Base-by-base conservation (phyloP, 2,888 invertebrate genomes). In the Helobdella robusta region DNA sequence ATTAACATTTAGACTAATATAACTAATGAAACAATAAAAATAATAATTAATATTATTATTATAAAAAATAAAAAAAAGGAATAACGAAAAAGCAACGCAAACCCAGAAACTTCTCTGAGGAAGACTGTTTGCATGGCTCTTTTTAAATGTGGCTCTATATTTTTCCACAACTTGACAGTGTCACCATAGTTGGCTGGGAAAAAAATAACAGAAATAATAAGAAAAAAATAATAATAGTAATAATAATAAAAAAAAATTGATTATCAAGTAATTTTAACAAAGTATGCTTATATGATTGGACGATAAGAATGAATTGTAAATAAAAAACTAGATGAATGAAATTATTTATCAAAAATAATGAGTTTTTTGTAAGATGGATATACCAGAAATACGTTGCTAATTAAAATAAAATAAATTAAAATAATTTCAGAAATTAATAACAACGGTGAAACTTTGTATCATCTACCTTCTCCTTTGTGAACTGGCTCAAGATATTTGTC, bases 401-500 rank as follows among this genome's bases (percentile, higher is more conserved):
- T n/a, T n/a, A n/a, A n/a, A n/a, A n/a, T n/a, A n/a, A n/a, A n/a
- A n/a, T n/a, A n/a, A n/a, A n/a, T n/a, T n/a, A n/a, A n/a, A n/a
- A n/a, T n/a, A n/a, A n/a, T n/a, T n/a, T n/a, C n/a, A n/a, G n/a
- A n/a, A n/a, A n/a, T n/a, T n/a, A n/a, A n/a, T n/a, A n/a, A n/a
- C n/a, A n/a, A n/a, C n/a, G n/a, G n/a, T n/a, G n/a, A n/a, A n/a
- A n/a, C n/a, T n/a, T n/a, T n/a, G n/a, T n/a, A n/a, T n/a, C n/a
- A n/a, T 25, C 68, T 69, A 76, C 76, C 74, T 72, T 84, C 84
- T 48, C 85, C 85, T 64, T 81, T 83, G 52, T 86, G 78, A 25
- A 92, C 84, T 0, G 91, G 91, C 73, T 88, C 86, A 73, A 87
- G 84, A 76, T 91, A 92, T 75, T 86, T 86, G 0, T 82, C 76